Percentiles rank a stretch among this genome's conserved stretches.
Conservation (phyloP, 2,888 invertebrate species). For the Yponomeuta malinellus region DNA sequence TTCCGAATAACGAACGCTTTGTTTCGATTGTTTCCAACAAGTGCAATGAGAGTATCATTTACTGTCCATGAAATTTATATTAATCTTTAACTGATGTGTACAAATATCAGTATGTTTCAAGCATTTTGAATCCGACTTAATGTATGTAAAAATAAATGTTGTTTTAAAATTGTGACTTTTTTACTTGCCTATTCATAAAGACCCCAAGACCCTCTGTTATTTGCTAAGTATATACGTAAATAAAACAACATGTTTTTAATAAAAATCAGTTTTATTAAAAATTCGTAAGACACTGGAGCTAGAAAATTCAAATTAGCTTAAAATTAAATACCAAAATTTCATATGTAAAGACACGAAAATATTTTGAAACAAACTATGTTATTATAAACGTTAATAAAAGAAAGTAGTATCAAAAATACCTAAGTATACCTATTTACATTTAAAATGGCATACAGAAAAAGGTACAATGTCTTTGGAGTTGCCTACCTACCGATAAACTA, state of each 20-base stretch:
- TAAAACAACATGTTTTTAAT: neutral
- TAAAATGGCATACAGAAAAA: slow-evolving; percentile 47
- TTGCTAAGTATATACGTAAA: neutral
- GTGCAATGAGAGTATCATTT: slow-evolving; percentile 61
- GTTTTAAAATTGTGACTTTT: slow-evolving; percentile 68
- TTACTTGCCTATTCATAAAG: slow-evolving; percentile 35
- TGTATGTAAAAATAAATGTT: slow-evolving; percentile 77
- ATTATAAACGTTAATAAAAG: neutral
- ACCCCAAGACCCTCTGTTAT: neutral
- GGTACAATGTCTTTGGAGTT: slow-evolving; percentile 59
- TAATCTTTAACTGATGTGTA: slow-evolving; percentile 70
- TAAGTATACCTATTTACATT: slow-evolving; percentile 43
- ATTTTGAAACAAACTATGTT: neutral
- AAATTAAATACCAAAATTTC: no score
- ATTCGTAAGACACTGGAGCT: neutral
- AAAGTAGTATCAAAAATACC: neutral
- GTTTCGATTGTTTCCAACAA: slow-evolving; percentile 44
- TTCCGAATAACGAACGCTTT: slow-evolving; percentile 50
- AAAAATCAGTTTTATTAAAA: neutral
- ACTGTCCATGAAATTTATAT: slow-evolving; percentile 68
- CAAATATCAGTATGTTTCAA: slow-evolving; percentile 73
- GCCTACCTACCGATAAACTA: slow-evolving; percentile 26
- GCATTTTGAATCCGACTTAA: slow-evolving; percentile 76
- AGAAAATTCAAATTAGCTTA: neutral
- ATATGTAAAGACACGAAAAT: no score